Evolutionary conservation across 2,113 vertebrate species (phyloP), one percentile per base, ranked within the genome.

Genomic region (Rhynchomys soricoides): DNA sequence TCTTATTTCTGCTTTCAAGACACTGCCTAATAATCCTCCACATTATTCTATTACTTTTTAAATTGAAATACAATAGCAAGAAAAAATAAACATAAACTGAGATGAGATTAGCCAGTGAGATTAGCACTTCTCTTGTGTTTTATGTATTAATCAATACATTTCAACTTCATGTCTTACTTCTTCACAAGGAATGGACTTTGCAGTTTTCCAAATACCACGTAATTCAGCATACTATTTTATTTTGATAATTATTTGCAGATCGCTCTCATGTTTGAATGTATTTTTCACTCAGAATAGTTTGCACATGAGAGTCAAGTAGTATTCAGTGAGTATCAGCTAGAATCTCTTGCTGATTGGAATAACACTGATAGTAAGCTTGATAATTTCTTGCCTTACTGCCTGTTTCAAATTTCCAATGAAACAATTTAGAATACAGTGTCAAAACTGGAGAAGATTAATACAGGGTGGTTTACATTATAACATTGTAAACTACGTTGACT

Each of bases 241-340:
- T n/a, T 92, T 86, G 68, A 62, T 19, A 37, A 78, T 31, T 89
- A 68, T 68, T 90, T 70, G 5, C 48, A 43, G 8, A 59, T 92
- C 19, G 22, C 5, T 66, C 34, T 89, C n/a, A 68, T 5, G 48
- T 91, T 75, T 57, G 55, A 26, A 85, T 0, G 5, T 87, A 15
- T 83, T 90, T 91, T 57, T 87, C 34, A 75, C 3, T 87, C 24
- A 83, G 79, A 90, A 52, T 93, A 86, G 21, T 71, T 62, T 68
- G 50, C 71, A 13, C 45, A 48, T 91, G 26, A 89, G 57, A 93
- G 31, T 82, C 2, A 48, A 71, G n/a, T 87, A 52, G 37, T 85
- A 71, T 45, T 90, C 21, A 37, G 3, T 91, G 26, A 90, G 34
- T 37, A 26, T 7, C 22, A 59, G 8, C 0, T 85, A 29, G 9